Percentiles rank a stretch among this genome's conserved stretches.
Conservation (phyloP, 2,797 vertebrate genomes). For the Apodemus agrarius region DNA sequence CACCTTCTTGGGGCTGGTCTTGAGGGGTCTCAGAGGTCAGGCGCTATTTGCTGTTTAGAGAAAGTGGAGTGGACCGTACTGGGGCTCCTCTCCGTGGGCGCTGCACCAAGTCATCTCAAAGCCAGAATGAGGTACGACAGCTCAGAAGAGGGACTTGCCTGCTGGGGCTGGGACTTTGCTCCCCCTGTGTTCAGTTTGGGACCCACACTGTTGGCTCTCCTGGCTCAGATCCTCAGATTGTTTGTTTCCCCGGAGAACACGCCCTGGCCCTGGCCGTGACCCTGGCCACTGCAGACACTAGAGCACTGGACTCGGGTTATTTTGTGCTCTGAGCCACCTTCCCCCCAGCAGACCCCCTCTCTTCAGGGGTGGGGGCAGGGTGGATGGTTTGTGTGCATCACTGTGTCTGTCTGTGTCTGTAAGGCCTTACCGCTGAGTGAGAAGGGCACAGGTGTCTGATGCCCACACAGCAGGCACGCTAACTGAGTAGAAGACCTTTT, state of each 20-base stretch:
- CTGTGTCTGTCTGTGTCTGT: not conserved
- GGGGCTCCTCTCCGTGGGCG: too few species aligned
- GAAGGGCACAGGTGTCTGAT: not conserved
- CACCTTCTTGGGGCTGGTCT: fast-evolving
- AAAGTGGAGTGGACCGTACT: not conserved
- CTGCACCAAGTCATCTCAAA: not conserved
- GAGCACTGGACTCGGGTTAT: not conserved
- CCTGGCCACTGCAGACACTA: not conserved
- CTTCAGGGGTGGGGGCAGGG: not conserved
- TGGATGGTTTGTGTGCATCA: not conserved
- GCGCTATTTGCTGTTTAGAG: too few species aligned
- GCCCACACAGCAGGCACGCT: not conserved
- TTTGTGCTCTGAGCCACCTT: not conserved
- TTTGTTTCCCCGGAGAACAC: not conserved
- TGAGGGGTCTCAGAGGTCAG: fast-evolving
- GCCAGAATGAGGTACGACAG: fast-evolving
- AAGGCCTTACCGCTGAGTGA: not conserved
- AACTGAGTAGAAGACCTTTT: not conserved
- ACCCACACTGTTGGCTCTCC: fast-evolving
- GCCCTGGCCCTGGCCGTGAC: not conserved
- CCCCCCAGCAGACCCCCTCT: not conserved
- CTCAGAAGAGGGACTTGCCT: not conserved
- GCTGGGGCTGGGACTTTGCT: not conserved
- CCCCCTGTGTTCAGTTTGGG: too few species aligned
- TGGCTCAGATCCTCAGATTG: not conserved